Evolutionary conservation across 2,113 vertebrate species (phyloP).

Genomic region (Cheirogaleus medius): DNA sequence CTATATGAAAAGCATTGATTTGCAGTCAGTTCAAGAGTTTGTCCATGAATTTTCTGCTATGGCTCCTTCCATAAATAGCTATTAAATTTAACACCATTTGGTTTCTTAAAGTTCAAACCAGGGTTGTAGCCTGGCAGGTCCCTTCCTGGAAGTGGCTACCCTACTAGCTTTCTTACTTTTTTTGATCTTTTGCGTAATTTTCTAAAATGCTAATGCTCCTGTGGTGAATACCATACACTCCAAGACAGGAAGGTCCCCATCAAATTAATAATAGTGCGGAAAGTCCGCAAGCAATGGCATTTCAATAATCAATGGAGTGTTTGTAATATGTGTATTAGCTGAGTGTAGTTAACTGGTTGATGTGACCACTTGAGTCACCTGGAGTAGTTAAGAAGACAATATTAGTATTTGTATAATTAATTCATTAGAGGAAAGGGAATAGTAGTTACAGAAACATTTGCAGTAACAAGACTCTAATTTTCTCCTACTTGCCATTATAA

Average conservation of each 20-base stretch:
- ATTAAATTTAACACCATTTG: background rate
- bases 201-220: background rate
- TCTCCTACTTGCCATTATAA: background rate
- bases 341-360: background rate
- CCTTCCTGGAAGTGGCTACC: background rate
- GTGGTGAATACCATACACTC: background rate
- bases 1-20: background rate
- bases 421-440: background rate
- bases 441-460: background rate
- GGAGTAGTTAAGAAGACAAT: background rate
- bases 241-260: background rate
- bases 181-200: background rate
- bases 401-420: background rate
- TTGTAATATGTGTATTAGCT: background rate
- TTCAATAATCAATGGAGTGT: background rate
- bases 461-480: background rate
- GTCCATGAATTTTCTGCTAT: background rate
- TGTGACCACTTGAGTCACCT: background rate
- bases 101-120: background rate
- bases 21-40: background rate
- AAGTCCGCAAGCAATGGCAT: background rate
- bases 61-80: background rate
- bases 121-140: background rate
- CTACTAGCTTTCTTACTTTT: background rate
- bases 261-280: background rate